phyloP scores from a whole-genome alignment of 2,888 invertebrate species.

The Callosobruchus maculatus region DNA sequence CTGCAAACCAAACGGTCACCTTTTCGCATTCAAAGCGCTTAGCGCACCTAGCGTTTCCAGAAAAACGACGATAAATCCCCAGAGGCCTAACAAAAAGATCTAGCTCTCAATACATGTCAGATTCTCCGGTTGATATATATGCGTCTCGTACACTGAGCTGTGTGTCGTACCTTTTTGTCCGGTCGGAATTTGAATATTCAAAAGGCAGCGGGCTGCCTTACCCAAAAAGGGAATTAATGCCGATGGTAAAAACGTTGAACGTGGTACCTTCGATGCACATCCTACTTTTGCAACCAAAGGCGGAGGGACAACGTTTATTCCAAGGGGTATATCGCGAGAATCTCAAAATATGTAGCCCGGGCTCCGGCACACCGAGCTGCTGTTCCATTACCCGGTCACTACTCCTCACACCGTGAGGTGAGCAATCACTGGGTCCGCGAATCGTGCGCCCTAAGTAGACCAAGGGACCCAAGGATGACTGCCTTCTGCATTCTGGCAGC shows the following conservation, averaged over 20 bases:
- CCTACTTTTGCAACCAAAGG: slow-evolving; percentile 22
- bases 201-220: slow-evolving; percentile 19
- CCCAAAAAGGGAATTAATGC: neutral
- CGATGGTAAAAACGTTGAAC: slow-evolving; percentile 20
- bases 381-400: too few species aligned
- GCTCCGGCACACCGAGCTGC: too few species aligned
- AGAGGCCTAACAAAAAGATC: slow-evolving; percentile 2
- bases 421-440: too few species aligned
- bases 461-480: too few species aligned
- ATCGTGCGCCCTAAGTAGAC: too few species aligned
- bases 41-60: neutral
- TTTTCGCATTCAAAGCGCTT: neutral
- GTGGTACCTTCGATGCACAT: slow-evolving; percentile 15
- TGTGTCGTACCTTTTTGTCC: slow-evolving; percentile 13
- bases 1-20: neutral
- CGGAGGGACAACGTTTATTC: neutral
- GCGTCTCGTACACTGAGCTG: slow-evolving; percentile 9
- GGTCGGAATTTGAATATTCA: slow-evolving; percentile 24
- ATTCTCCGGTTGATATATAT: slow-evolving; percentile 18
- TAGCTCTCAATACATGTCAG: slow-evolving; percentile 14
- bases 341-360: too few species aligned
- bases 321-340: too few species aligned
- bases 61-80: neutral
- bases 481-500: too few species aligned
- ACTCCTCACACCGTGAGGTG: too few species aligned